A percentile compares a stretch with the other conserved stretches of the same genome.
Conservation (phyloP, 2,888 invertebrate genomes). For the Panzeria rudis region DNA sequence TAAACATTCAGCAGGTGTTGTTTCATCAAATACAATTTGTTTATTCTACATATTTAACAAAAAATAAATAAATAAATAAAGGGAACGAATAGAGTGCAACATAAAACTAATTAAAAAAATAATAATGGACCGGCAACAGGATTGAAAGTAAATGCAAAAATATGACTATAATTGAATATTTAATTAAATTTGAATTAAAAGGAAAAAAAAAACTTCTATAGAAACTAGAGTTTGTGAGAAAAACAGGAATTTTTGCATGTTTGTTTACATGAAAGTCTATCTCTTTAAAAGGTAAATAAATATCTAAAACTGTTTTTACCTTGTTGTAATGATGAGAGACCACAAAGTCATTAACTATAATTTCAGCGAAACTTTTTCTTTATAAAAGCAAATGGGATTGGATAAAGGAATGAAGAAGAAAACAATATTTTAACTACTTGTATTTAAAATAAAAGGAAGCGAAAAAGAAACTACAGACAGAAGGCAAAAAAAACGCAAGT, state of each 20-base stretch:
- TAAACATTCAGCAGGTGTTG: constrained; percentile 54
- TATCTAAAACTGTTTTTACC: not conserved
- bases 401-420: not conserved
- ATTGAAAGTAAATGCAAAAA: constrained; percentile 6
- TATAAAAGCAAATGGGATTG: not conserved
- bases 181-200: constrained; percentile 19
- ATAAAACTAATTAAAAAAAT: constrained; percentile 24
- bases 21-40: constrained; percentile 23
- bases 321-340: not conserved
- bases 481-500: not conserved
- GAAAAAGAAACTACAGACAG: not conserved
- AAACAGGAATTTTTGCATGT: not conserved
- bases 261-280: not conserved
- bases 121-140: not conserved
- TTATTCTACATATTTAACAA: constrained; percentile 15
- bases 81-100: not conserved
- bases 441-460: too few species aligned
- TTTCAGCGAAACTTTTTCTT: not conserved
- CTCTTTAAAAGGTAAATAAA: not conserved
- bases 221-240: not conserved
- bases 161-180: constrained; percentile 4
- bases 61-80: not conserved
- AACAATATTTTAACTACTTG: not conserved
- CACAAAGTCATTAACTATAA: not conserved
- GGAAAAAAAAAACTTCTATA: not conserved